A percentile compares a stretch with the other conserved stretches of the same genome.
These are phyloP conservation scores for Penelope pileata DNA, from an alignment of 2,113 vertebrate species.

Conservation along the genomic window DNA sequence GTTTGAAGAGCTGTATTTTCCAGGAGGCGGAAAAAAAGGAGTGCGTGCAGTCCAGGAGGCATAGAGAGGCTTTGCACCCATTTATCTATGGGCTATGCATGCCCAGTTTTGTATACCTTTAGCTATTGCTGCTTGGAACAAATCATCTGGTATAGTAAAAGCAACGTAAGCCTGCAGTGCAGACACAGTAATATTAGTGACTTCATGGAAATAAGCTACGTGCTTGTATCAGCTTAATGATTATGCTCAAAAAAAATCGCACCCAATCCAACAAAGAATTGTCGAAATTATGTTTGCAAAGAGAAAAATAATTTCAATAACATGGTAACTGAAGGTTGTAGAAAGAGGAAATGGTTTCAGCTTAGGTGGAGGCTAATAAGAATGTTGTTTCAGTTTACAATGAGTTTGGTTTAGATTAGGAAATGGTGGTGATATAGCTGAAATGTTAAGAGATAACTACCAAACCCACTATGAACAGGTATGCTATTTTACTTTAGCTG, in stretches of 20 bases:
- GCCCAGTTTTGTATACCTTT: background rate
- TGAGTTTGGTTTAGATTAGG: background rate
- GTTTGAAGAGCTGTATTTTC: background rate
- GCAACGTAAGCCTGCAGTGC: background rate
- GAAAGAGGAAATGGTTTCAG: background rate
- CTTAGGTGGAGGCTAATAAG: background rate
- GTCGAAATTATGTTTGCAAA: background rate
- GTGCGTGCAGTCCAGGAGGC: background rate
- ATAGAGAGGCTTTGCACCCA: background rate
- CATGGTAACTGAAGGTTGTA: background rate
- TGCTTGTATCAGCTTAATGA: background rate
- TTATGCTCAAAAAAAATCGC: background rate
- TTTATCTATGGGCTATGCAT: background rate
- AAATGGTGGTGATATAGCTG: background rate
- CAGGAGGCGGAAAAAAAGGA: background rate
- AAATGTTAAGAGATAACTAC: background rate
- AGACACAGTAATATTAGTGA: background rate
- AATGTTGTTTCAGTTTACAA: rapidly evolving
- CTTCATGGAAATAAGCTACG: background rate
- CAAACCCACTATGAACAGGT: background rate
- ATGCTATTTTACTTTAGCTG: background rate
- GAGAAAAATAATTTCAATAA: background rate
- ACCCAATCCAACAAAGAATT: background rate
- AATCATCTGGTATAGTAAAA: background rate
- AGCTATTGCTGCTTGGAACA: background rate